Percentiles rank a stretch among this genome's conserved stretches.
phyloP scores from a whole-genome alignment of 1,140 invertebrate genomes.

The Cardiocondyla obscurior region DNA sequence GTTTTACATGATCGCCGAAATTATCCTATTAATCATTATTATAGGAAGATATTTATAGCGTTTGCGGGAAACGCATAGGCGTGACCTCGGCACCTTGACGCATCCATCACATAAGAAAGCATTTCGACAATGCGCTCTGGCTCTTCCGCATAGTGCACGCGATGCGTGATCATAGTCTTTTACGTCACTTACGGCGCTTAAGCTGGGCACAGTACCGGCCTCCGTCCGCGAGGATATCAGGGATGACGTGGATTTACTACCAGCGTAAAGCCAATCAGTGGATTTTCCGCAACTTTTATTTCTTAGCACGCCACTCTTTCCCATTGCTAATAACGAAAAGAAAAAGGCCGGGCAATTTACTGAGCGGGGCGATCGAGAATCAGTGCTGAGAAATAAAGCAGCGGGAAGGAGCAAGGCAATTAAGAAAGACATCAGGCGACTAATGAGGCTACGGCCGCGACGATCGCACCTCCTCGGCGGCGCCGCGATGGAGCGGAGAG shows the following conservation, averaged over 20 bases:
- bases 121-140: slow-evolving; percentile 30
- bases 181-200: slow-evolving; percentile 47
- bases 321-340: background rate
- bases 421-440: slow-evolving; percentile 82
- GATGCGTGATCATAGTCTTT: slow-evolving; percentile 58
- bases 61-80: slow-evolving; percentile 9
- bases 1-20: slow-evolving; percentile 11
- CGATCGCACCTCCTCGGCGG: slow-evolving; percentile 64
- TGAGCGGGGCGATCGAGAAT: slow-evolving; percentile 75
- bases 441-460: slow-evolving; percentile 79
- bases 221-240: slow-evolving; percentile 5
- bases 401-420: slow-evolving; percentile 75
- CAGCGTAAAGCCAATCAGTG: background rate
- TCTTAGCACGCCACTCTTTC: background rate
- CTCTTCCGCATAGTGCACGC: slow-evolving; percentile 47
- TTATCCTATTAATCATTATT: slow-evolving; percentile 47
- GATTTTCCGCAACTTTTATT: background rate
- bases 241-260: background rate
- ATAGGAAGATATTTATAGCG: slow-evolving; percentile 7
- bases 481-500: slow-evolving; percentile 49
- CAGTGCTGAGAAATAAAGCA: slow-evolving; percentile 76
- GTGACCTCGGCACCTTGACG: slow-evolving; percentile 14
- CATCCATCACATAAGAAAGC: slow-evolving; percentile 47
- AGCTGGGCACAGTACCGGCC: slow-evolving; percentile 10
- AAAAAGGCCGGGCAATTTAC: background rate